Evolutionary conservation across 2,888 invertebrate genomes (phyloP), one percentile per base, ranked within the genome.

Genomic region (Tillus elongatus): DNA sequence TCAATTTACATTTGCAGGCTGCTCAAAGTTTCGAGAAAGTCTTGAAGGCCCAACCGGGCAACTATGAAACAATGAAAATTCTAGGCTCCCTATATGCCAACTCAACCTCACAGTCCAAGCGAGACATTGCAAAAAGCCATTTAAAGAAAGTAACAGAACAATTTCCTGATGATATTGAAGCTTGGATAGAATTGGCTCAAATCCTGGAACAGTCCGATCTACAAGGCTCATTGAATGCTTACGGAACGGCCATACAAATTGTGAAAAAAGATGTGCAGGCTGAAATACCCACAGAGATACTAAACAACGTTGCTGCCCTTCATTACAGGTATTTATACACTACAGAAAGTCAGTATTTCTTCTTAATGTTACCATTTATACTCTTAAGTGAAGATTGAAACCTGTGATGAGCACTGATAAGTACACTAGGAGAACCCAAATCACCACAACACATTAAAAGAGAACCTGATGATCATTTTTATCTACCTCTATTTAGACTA

Each of bases 51-150:
- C 91, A 95, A 61, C 95, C 97, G 0, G 92, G 91, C 19, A 98
- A 98, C 70, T 96, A 96, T 58, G 98, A 99, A 66, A 96, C 98
- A 0, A 95, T 98, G 92, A 98, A 98, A 70, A 97, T 98, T 51
- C 74, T 99, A 6, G 98, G 97, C 2, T 95, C 96, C 0, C 69
- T 98, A 0, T 98, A 99, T 62, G 95, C 97, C 0, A 85, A 81
- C 57, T 90, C 90, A 0, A 72, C 77, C 10, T 90, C 88, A 2
- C 90, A 91, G 59, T 82, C 89, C 0, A 90, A 91, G 63, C 73
- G 93, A 4, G 92, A 95, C 52, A 88, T 90, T 45, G 96, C 96
- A 0, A 85, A 91, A 60, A 87, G 86, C 52, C 91, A 93, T 64
- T 70, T 98, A 35, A 86, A 90, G 60, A 97, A 96, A 68, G 88